These are phyloP conservation scores for Ophiothrix spiculata DNA, from an alignment of 35 echinoderm and acorn worm species.

Conservation along the genomic window DNA sequence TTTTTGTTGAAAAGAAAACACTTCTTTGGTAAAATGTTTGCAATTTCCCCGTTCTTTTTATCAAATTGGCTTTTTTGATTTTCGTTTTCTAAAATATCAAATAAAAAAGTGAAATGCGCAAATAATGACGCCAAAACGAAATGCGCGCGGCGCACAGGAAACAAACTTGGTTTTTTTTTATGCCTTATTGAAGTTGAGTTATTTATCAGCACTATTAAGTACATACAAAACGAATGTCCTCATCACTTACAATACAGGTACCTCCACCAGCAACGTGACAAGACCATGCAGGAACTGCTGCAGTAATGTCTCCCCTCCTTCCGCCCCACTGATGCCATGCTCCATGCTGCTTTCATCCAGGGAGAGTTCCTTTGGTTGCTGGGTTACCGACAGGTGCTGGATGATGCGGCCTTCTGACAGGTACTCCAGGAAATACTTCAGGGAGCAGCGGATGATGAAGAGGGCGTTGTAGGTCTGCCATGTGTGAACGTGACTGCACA, in stretches of 20 bases:
- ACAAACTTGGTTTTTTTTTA: too few relatives aligned
- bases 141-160: too few relatives aligned
- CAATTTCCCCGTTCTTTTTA: too few relatives aligned
- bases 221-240: too few relatives aligned
- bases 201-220: too few relatives aligned
- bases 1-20: too few relatives aligned
- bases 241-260: slow-evolving; percentile 91
- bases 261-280: slow-evolving; percentile 76
- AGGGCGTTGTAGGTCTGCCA: slow-evolving; percentile 99
- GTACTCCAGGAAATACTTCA: slow-evolving; percentile 86
- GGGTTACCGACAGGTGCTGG: slow-evolving; percentile 76
- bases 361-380: slow-evolving; percentile 10
- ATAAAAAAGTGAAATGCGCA: too few relatives aligned
- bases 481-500: slow-evolving; percentile 73
- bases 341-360: slow-evolving; percentile 32
- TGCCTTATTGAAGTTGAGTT: too few relatives aligned
- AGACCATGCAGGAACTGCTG: slow-evolving; percentile 76
- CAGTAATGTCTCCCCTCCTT: slow-evolving; percentile 46
- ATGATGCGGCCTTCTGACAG: slow-evolving; percentile 91
- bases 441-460: slow-evolving; percentile 83
- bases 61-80: too few relatives aligned
- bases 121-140: too few relatives aligned
- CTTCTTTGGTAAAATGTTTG: too few relatives aligned
- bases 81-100: too few relatives aligned
- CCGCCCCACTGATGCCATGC: slow-evolving; percentile 21